phyloP scores from a whole-genome alignment of 2,797 vertebrate species.

The Diceros bicornis region DNA sequence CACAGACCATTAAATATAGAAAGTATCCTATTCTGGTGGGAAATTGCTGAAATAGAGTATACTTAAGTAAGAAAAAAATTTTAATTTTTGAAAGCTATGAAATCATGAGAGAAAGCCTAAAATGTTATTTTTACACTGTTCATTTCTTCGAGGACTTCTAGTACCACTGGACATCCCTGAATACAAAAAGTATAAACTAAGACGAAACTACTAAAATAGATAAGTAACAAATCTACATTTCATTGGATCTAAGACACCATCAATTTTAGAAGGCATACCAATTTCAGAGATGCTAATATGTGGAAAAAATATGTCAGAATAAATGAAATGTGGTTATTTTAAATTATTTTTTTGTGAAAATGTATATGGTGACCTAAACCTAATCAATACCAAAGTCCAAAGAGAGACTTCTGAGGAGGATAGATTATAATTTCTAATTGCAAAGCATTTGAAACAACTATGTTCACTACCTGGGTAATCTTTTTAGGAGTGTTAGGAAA shows the following conservation, averaged over 20 bases:
- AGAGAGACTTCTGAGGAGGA: not conserved
- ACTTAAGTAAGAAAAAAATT: not conserved
- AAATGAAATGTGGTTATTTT: not conserved
- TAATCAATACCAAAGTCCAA: not conserved
- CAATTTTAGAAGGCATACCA: not conserved
- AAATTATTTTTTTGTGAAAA: not conserved
- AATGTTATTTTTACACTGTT: not conserved
- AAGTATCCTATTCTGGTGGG: not conserved
- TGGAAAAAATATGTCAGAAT: not conserved
- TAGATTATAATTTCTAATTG: not conserved
- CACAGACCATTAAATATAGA: not conserved
- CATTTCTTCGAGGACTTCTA: not conserved
- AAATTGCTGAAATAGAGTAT: not conserved
- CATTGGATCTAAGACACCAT: not conserved
- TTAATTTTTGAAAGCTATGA: not conserved
- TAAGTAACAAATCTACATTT: constrained; percentile 1
- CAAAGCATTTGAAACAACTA: constrained; percentile 1
- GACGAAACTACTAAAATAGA: not conserved
- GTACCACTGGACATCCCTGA: not conserved
- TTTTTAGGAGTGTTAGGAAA: not conserved
- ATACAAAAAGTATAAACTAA: not conserved
- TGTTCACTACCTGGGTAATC: not conserved
- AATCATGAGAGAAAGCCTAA: not conserved
- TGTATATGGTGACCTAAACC: not conserved
- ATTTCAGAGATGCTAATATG: not conserved